Percentiles rank a stretch among this genome's conserved stretches.
Evolutionary conservation across 35 echinoderm and acorn worm species (phyloP).

Genomic region (Heliocidaris erythrogramma): DNA sequence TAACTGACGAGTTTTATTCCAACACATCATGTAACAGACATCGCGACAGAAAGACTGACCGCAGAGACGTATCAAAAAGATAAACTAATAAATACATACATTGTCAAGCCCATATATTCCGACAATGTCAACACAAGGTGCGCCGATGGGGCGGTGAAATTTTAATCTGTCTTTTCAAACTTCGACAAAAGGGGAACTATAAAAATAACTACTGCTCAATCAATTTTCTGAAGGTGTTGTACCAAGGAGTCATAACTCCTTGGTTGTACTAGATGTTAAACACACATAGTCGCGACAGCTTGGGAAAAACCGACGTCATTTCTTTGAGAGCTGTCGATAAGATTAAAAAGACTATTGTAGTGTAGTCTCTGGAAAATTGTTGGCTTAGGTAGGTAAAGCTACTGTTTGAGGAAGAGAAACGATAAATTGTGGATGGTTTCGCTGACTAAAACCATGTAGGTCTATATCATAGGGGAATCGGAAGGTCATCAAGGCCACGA

Average conservation of each 20-base stretch:
- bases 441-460: neutral
- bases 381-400: neutral
- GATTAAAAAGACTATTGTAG: neutral
- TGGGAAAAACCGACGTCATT: neutral
- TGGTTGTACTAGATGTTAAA: neutral
- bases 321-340: neutral
- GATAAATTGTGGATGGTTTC: neutral
- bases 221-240: conserved; percentile 7
- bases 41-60: neutral
- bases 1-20: neutral
- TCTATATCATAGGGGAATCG: neutral
- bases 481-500: neutral
- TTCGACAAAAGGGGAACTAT: neutral
- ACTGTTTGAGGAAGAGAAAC: neutral
- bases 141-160: neutral
- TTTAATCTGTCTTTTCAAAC: neutral
- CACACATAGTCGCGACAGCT: neutral
- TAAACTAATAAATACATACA: conserved; percentile 8
- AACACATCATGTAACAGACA: neutral
- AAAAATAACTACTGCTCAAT: neutral
- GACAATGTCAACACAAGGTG: neutral
- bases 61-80: neutral
- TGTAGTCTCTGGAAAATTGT: neutral
- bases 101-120: neutral
- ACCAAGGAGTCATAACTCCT: too few species aligned